Conservation (phyloP, 37 sponge, comb jelly and placozoan species). For the Cladorhizidae sp. region DNA sequence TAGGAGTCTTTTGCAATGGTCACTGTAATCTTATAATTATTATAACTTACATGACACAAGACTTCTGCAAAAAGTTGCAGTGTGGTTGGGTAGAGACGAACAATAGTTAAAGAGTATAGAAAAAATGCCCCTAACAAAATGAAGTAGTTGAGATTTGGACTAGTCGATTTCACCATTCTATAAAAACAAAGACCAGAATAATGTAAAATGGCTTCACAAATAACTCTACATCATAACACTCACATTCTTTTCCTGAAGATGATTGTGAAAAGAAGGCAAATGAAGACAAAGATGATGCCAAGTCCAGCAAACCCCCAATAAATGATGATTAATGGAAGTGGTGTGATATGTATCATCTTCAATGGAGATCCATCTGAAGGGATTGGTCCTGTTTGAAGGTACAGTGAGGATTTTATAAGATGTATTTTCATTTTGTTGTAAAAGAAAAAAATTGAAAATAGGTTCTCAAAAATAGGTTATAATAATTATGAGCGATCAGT, state of each 20-base stretch:
- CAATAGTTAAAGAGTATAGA: neutral
- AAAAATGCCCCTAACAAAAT: neutral
- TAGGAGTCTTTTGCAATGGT: too few species aligned
- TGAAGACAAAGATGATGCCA: too few species aligned
- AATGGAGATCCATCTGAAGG: slow-evolving; percentile 16
- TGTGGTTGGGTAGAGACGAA: neutral
- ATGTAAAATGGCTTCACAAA: too few species aligned
- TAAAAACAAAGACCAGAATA: neutral
- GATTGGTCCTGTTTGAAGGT: neutral
- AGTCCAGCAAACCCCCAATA: neutral
- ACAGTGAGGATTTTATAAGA: too few species aligned
- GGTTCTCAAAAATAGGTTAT: too few species aligned
- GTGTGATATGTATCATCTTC: neutral
- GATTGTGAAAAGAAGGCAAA: too few species aligned
- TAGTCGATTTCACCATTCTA: slow-evolving; percentile 1
- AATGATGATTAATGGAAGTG: neutral
- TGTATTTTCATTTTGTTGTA: too few species aligned
- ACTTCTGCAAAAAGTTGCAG: neutral
- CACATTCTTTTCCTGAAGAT: too few species aligned
- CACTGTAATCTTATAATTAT: too few species aligned
- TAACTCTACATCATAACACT: neutral
- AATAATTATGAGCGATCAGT: too few species aligned
- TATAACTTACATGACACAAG: slow-evolving; percentile 12
- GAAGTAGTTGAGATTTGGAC: slow-evolving; percentile 18
- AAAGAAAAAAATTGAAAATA: too few species aligned